A percentile compares a stretch with the other conserved stretches of the same genome.
These are phyloP conservation scores for Lordiphosa collinella DNA, from an alignment of 1,140 invertebrate species.

Conservation along the genomic window DNA sequence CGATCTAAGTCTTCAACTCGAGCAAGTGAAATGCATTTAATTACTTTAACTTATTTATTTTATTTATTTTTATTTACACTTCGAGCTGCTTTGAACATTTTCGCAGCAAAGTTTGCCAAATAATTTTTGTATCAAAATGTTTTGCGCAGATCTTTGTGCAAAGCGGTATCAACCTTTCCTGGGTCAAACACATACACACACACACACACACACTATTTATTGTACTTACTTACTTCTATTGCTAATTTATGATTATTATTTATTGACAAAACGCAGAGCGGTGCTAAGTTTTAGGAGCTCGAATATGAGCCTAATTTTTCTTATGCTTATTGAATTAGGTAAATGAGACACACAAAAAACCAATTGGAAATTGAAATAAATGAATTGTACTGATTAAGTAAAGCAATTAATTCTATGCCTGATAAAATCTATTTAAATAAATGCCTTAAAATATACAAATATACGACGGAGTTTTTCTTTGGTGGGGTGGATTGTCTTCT, in stretches of 20 bases:
- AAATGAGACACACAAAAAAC: slow-evolving; percentile 15
- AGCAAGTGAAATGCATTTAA: slow-evolving; percentile 65
- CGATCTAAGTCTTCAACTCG: slow-evolving; percentile 55
- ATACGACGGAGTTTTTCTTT: not conserved
- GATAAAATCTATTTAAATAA: slow-evolving; percentile 43
- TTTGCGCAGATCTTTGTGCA: slow-evolving; percentile 58
- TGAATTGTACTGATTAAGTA: slow-evolving; percentile 79
- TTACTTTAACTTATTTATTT: slow-evolving; percentile 52
- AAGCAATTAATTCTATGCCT: slow-evolving; percentile 63
- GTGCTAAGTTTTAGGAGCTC: slow-evolving; percentile 59
- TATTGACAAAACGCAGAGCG: slow-evolving; percentile 55
- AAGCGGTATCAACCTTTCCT: slow-evolving; percentile 26
- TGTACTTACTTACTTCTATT: slow-evolving; percentile 39
- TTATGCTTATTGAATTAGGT: slow-evolving; percentile 30
- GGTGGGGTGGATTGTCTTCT: too few relatives aligned
- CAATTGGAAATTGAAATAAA: slow-evolving; percentile 45
- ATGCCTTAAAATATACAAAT: slow-evolving; percentile 34
- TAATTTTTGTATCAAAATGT: slow-evolving; percentile 75
- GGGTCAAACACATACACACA: not conserved
- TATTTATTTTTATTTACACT: slow-evolving; percentile 53
- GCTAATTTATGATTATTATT: slow-evolving; percentile 41
- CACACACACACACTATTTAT: slow-evolving; percentile 40
- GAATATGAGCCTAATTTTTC: slow-evolving; percentile 19
- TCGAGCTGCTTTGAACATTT: slow-evolving; percentile 26
- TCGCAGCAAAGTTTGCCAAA: slow-evolving; percentile 58